Evolutionary conservation across 2,113 vertebrate species (phyloP).

Genomic region (Glaucidium brasilianum): DNA sequence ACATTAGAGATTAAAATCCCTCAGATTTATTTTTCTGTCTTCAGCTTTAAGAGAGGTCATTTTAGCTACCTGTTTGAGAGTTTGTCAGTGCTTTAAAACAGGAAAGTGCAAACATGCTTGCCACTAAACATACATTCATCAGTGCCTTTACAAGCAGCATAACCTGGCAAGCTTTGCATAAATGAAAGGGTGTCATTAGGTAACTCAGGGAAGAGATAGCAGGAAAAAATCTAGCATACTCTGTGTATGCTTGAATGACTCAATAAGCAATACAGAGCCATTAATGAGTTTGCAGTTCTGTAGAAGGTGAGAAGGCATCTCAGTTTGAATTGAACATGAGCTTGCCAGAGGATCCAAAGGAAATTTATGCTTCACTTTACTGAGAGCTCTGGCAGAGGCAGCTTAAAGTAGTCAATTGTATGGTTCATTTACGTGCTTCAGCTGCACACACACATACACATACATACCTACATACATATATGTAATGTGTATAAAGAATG

Average conservation of each 20-base stretch:
- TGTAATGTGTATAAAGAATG: not conserved
- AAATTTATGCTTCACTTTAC: not conserved
- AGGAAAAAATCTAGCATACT: not conserved
- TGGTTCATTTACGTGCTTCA: not conserved
- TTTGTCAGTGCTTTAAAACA: not conserved
- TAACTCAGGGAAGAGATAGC: not conserved
- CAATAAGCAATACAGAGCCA: not conserved
- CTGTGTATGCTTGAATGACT: not conserved
- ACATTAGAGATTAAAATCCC: not conserved
- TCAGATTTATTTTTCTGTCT: not conserved
- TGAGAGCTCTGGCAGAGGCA: not conserved
- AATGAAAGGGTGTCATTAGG: not conserved
- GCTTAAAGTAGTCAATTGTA: not conserved
- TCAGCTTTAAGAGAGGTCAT: not conserved
- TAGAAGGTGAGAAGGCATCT: slow-evolving; percentile 8
- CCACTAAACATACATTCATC: not conserved
- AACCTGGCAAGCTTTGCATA: not conserved
- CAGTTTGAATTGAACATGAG: not conserved
- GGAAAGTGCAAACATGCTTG: not conserved
- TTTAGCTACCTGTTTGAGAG: not conserved
- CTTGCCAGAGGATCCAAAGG: not conserved
- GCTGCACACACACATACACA: not conserved
- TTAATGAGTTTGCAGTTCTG: slow-evolving; percentile 11
- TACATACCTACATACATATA: no score
- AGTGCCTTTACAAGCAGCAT: not conserved